A percentile compares a stretch with the other conserved stretches of the same genome.
phyloP scores from a whole-genome alignment of 2,888 invertebrate species.

The Epirrita christyi region DNA sequence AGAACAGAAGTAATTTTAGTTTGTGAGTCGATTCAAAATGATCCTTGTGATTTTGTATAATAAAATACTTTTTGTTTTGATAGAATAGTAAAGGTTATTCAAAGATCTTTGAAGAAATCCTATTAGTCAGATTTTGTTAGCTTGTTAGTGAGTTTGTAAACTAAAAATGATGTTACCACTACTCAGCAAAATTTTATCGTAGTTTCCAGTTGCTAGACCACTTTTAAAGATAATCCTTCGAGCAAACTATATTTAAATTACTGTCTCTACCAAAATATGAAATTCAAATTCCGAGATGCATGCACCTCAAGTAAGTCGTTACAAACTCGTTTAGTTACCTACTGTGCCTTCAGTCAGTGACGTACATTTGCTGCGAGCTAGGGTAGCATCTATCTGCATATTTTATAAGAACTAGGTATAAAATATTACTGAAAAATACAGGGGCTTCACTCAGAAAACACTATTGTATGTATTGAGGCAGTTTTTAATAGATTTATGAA shows the following conservation, averaged over 20 bases:
- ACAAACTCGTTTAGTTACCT: conserved; percentile 64
- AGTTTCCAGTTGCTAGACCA: conserved; percentile 37
- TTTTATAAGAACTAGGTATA: conserved; percentile 12
- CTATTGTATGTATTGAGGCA: too few species aligned
- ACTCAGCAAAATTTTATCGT: conserved; percentile 15
- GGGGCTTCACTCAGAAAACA: neutral
- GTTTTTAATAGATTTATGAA: too few species aligned
- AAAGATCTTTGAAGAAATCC: too few species aligned
- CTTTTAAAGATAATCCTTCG: conserved; percentile 40
- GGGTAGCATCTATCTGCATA: conserved; percentile 24
- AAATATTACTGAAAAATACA: conserved; percentile 8
- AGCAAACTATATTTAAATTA: conserved; percentile 46
- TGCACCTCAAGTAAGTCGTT: conserved; percentile 63
- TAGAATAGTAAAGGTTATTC: too few species aligned
- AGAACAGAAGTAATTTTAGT: too few species aligned
- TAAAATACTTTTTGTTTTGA: too few species aligned
- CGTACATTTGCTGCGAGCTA: conserved; percentile 41
- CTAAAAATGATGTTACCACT: conserved; percentile 9
- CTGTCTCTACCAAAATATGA: conserved; percentile 57
- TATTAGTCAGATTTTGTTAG: neutral
- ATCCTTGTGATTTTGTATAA: too few species aligned
- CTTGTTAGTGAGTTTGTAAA: conserved; percentile 9
- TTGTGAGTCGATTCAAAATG: too few species aligned
- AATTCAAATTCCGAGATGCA: conserved; percentile 62
- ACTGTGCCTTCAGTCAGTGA: conserved; percentile 42